A percentile compares a stretch with the other conserved stretches of the same genome.
Evolutionary conservation across 2,888 invertebrate genomes (phyloP).

Genomic region (Resseliella maxima): DNA sequence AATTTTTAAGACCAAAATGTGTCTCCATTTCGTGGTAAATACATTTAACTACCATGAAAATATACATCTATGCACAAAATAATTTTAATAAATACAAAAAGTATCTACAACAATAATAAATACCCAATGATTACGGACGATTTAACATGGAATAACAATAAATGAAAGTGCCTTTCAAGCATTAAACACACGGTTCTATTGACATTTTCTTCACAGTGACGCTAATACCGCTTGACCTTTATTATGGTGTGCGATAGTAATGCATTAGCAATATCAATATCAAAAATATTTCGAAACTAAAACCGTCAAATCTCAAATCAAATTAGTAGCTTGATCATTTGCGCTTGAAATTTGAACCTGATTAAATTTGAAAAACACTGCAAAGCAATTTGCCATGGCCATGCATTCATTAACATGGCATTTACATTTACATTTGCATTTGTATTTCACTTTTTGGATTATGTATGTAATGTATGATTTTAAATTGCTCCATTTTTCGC

Average conservation of each 20-base stretch:
- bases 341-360: not conserved
- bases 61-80: constrained; percentile 29
- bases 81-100: not conserved
- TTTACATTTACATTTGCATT: not conserved
- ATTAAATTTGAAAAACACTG: constrained; percentile 11
- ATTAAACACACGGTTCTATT: not conserved
- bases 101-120: constrained; percentile 1
- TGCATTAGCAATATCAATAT: not conserved
- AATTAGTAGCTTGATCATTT: not conserved
- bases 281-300: not conserved
- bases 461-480: not conserved
- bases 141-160: constrained; percentile 13
- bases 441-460: too few relatives aligned
- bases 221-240: not conserved
- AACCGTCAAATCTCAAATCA: not conserved
- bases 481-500: not conserved
- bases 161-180: constrained; percentile 27
- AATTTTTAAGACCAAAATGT: not conserved
- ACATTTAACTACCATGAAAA: not conserved
- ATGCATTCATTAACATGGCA: not conserved
- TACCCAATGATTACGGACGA: constrained; percentile 21
- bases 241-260: not conserved
- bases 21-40: not conserved
- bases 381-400: not conserved
- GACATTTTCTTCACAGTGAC: not conserved